These are phyloP conservation scores for Agrypnus murinus DNA, from an alignment of 2,888 invertebrate genomes.

Conservation along the genomic window DNA sequence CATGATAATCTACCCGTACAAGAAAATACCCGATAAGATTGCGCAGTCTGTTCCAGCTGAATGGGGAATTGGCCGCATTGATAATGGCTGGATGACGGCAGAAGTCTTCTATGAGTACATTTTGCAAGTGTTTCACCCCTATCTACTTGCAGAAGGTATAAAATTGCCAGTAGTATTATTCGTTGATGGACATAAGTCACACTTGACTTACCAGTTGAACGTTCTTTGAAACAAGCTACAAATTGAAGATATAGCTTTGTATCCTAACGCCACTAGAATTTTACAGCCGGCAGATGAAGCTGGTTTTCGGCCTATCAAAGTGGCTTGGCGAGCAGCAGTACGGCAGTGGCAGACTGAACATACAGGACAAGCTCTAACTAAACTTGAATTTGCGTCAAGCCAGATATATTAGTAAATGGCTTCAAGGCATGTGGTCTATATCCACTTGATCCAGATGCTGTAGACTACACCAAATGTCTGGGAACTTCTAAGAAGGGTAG, in stretches of 20 bases:
- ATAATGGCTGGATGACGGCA: neutral
- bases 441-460: too few relatives aligned
- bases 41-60: neutral
- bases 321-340: neutral
- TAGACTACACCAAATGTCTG: too few relatives aligned
- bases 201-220: too few relatives aligned
- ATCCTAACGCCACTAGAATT: too few relatives aligned
- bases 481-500: neutral
- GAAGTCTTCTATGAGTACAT: too few relatives aligned
- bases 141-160: too few relatives aligned
- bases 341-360: constrained; percentile 1
- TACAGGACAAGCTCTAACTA: neutral
- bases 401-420: neutral
- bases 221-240: neutral
- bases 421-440: too few relatives aligned
- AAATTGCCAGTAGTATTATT: neutral
- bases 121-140: too few relatives aligned
- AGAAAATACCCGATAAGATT: constrained; percentile 1
- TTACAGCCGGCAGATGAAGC: constrained; percentile 1
- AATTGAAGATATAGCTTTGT: constrained; percentile 4
- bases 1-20: neutral
- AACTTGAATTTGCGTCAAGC: neutral
- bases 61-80: neutral
- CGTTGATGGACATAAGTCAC: neutral
- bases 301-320: neutral